A percentile compares a stretch with the other conserved stretches of the same genome.
phyloP scores from a whole-genome alignment of 1,140 invertebrate species.

The Sesamia nonagrioides region DNA sequence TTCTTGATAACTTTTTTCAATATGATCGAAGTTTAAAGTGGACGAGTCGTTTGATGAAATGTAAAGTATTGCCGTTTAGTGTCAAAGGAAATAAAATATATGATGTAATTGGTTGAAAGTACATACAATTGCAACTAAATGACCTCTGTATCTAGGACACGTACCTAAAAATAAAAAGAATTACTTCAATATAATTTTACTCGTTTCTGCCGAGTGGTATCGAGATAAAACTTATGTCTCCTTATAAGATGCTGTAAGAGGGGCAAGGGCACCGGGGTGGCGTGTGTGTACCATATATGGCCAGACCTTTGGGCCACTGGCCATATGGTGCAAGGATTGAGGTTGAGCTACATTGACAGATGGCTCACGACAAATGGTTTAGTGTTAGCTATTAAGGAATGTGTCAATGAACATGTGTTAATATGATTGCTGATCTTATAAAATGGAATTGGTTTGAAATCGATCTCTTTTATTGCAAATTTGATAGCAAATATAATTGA shows the following conservation, averaged over 20 bases:
- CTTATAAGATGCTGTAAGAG: slow-evolving; percentile 57
- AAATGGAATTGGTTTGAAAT: not conserved
- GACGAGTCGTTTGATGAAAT: not conserved
- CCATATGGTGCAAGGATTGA: slow-evolving; percentile 50
- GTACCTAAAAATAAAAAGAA: slow-evolving; percentile 30
- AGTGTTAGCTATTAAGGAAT: slow-evolving; percentile 1
- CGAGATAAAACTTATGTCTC: slow-evolving; percentile 46
- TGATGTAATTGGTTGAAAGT: not conserved
- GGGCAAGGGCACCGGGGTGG: slow-evolving; percentile 60
- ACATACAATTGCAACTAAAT: slow-evolving; percentile 2
- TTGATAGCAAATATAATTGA: not conserved
- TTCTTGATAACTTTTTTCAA: not conserved
- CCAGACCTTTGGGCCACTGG: slow-evolving; percentile 42
- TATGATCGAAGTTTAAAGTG: not conserved
- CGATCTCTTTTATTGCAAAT: not conserved
- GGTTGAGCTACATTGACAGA: slow-evolving; percentile 20
- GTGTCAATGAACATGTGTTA: slow-evolving; percentile 17
- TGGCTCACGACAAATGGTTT: slow-evolving; percentile 5
- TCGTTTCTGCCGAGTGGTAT: slow-evolving; percentile 14
- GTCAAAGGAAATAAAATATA: too few relatives aligned
- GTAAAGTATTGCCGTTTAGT: not conserved
- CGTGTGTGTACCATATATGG: slow-evolving; percentile 46
- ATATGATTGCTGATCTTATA: not conserved
- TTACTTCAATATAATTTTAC: slow-evolving; percentile 19
- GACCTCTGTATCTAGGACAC: slow-evolving; percentile 38